phyloP scores from a whole-genome alignment of 2,888 invertebrate genomes.

The Seira musarum region DNA sequence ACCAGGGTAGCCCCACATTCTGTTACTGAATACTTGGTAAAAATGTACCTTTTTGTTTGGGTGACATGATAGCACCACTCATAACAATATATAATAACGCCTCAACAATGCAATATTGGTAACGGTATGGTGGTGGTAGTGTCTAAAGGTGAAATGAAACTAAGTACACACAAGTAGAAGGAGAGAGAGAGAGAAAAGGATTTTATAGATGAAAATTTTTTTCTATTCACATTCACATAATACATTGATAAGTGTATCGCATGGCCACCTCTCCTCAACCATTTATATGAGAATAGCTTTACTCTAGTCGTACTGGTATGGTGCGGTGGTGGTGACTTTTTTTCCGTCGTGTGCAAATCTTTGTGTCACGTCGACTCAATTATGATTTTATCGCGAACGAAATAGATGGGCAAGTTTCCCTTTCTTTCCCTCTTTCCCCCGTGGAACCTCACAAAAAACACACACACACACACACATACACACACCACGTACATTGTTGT shows the following conservation, averaged over 20 bases:
- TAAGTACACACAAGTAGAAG: neutral
- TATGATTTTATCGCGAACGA: slow-evolving; percentile 70
- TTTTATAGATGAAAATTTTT: neutral
- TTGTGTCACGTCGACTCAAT: slow-evolving; percentile 70
- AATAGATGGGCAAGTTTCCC: slow-evolving; percentile 70
- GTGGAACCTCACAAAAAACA: slow-evolving; percentile 41
- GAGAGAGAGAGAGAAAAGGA: neutral
- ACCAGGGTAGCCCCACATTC: neutral
- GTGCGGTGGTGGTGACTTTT: slow-evolving; percentile 41
- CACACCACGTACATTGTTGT: slow-evolving; percentile 1
- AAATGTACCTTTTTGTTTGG: slow-evolving; percentile 10
- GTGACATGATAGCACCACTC: slow-evolving; percentile 10
- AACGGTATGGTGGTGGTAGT: neutral
- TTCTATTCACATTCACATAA: neutral
- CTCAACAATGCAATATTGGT: neutral
- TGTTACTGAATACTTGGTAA: too few species aligned
- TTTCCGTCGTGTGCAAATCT: slow-evolving; percentile 69
- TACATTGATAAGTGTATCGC: neutral
- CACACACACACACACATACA: slow-evolving; percentile 28
- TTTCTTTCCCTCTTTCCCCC: slow-evolving; percentile 68
- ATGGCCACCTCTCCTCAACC: neutral
- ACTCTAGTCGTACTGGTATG: neutral
- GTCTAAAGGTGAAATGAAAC: neutral
- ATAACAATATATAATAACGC: neutral
- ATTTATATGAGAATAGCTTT: neutral